Evolutionary conservation across 2,113 vertebrate genomes (phyloP).

Genomic region (Azemiops feae): DNA sequence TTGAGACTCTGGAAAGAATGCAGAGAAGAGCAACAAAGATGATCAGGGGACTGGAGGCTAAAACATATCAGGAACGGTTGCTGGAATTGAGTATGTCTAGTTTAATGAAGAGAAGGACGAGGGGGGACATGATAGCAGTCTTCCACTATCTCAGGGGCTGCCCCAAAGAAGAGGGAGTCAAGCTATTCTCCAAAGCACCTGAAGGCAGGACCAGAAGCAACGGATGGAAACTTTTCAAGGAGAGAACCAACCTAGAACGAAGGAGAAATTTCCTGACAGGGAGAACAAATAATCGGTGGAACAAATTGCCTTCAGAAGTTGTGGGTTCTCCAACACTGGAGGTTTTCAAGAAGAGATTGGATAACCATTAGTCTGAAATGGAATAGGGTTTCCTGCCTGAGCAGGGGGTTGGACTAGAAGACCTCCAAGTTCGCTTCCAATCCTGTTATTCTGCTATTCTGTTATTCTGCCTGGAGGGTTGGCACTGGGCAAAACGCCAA

Average conservation of each 20-base stretch:
- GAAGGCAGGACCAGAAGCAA: too few relatives aligned
- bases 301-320: not conserved
- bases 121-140: too few relatives aligned
- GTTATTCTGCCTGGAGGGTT: not conserved
- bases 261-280: too few relatives aligned
- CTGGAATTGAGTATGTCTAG: not conserved
- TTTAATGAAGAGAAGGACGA: not conserved
- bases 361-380: not conserved
- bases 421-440: not conserved
- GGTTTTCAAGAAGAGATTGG: not conserved
- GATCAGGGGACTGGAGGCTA: not conserved
- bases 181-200: too few relatives aligned
- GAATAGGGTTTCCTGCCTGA: too few relatives aligned
- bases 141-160: too few relatives aligned
- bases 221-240: accelerated
- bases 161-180: too few relatives aligned
- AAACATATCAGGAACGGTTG: not conserved
- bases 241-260: too few relatives aligned
- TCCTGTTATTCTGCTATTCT: too few relatives aligned
- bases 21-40: not conserved
- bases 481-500: not conserved
- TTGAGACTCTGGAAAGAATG: not conserved
- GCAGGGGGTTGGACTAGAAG: not conserved
- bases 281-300: too few relatives aligned
- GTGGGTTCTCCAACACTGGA: not conserved